phyloP scores from a whole-genome alignment of 2,888 invertebrate species.

The Apodemia duryi region DNA sequence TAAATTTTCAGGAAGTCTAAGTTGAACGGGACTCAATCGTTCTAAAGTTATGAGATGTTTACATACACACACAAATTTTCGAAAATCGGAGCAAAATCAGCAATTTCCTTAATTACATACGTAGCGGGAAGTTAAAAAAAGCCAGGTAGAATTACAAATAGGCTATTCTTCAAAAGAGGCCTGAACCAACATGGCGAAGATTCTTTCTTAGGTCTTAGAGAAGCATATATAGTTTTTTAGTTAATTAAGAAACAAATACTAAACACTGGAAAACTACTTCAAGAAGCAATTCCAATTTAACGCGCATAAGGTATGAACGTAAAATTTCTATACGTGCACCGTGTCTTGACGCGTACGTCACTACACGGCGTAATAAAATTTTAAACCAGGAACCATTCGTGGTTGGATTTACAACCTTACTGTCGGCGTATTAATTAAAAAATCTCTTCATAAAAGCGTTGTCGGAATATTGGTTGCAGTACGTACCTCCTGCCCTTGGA shows the following conservation, averaged over 20 bases:
- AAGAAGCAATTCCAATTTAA: slow-evolving; percentile 11
- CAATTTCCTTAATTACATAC: too few species aligned
- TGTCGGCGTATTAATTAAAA: slow-evolving; percentile 54
- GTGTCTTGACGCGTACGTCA: slow-evolving; percentile 26
- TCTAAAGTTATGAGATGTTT: too few species aligned
- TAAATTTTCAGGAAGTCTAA: too few species aligned
- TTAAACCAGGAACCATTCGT: slow-evolving; percentile 47
- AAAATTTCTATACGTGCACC: slow-evolving; percentile 18
- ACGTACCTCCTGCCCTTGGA: slow-evolving; percentile 60
- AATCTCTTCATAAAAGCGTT: slow-evolving; percentile 53
- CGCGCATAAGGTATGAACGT: not conserved
- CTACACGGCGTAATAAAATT: slow-evolving; percentile 36
- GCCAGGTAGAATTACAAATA: too few species aligned
- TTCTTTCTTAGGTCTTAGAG: too few species aligned
- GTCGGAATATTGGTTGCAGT: slow-evolving; percentile 34
- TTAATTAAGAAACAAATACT: not conserved
- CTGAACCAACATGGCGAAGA: too few species aligned
- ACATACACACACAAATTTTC: too few species aligned
- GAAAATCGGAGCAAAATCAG: too few species aligned
- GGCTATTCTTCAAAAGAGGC: too few species aligned
- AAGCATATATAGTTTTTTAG: too few species aligned
- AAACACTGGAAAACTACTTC: slow-evolving; percentile 6
- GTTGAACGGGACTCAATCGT: too few species aligned
- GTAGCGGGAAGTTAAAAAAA: too few species aligned
- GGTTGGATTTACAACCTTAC: slow-evolving; percentile 51